Conservation (phyloP, 1,140 invertebrate genomes). For the Psilanteris sp. region DNA sequence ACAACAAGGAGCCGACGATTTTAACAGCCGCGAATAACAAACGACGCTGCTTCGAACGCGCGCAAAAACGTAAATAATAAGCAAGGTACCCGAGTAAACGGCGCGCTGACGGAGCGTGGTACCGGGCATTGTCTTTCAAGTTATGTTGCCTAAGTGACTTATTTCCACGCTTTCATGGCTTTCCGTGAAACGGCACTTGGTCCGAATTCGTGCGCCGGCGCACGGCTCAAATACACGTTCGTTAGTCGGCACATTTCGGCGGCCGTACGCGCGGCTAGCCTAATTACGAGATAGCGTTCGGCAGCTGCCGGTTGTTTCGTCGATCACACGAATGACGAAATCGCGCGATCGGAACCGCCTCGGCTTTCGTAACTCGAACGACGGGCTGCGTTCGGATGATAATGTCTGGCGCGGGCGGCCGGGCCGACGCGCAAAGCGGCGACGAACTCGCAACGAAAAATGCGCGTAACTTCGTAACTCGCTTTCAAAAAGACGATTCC, state of each 20-base stretch:
- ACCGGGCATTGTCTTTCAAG: conserved; percentile 75
- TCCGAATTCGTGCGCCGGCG: conserved; percentile 34
- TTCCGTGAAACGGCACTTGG: conserved; percentile 63
- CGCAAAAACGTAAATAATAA: conserved; percentile 54
- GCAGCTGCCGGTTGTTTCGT: conserved; percentile 9
- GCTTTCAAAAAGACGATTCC: conserved; percentile 7
- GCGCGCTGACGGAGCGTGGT: conserved; percentile 73
- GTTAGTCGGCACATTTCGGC: conserved; percentile 14
- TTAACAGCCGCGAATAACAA: conserved; percentile 13
- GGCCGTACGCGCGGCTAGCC: neutral
- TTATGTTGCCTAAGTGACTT: conserved; percentile 76
- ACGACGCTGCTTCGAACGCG: conserved; percentile 16
- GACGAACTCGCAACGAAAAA: no score
- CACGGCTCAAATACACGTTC: conserved; percentile 1
- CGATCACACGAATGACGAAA: conserved; percentile 3
- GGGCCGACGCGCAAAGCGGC: no score
- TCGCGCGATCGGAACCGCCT: neutral
- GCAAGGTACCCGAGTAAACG: conserved; percentile 30
- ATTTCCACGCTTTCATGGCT: conserved; percentile 79
- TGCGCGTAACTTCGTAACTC: conserved; percentile 3
- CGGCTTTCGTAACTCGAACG: neutral
- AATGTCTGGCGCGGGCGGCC: no score
- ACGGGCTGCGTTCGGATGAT: neutral
- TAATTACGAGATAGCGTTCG: conserved; percentile 2
- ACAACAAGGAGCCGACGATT: conserved; percentile 14